Base-by-base conservation (phyloP, 2,888 invertebrate species). In the Lepidocyrtinus sp. region DNA sequence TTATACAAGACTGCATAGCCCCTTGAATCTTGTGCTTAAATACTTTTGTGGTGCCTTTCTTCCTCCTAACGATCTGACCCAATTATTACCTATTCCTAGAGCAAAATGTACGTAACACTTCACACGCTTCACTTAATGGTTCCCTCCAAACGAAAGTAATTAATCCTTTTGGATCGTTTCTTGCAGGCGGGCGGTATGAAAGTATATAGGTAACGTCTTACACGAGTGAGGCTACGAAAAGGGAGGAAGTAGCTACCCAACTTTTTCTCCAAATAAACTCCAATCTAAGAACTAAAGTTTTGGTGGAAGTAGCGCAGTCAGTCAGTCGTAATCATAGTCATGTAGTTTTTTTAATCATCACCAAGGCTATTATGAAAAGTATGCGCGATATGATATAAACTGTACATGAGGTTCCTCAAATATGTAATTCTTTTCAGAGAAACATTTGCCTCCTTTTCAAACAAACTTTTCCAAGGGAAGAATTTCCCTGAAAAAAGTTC, bases 401-500 rank as follows among this genome's bases (percentile, higher is more conserved):
- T 46, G 46, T 46, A 15, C 15, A 46, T 15, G 15, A 15, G 12
- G 15, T 46, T 15, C 46, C 9, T 12, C 46, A 12, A 17, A 59
- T 21, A 21, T 59, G 17, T 59, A 19, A 17, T 59, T 21, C 3
- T 7, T 3, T 21, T 59, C 59, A 17, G 46, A 46, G 15, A 9
- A 59, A 59, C 59, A 19, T 59, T 59, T 21, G 17, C 59, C 15
- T 15, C 46, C 15, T 46, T 46, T 15, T 15, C 7, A 15, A 59
- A 3, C n/a, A 19, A 59, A 9, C 5, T 59, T 59, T 59, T 59
- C 22, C 21, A 9, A 46, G 21, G 17, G 21, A 59, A 62, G 63
- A 72, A 36, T 36, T 71, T 79, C 63, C 26, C 74, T 76, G 15
- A 59, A 59, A 82, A 83, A 83, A 80, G 69, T 83, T 82, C 76